These are phyloP conservation scores for Menura novaehollandiae DNA, from an alignment of 2,113 vertebrate genomes.

Conservation along the genomic window DNA sequence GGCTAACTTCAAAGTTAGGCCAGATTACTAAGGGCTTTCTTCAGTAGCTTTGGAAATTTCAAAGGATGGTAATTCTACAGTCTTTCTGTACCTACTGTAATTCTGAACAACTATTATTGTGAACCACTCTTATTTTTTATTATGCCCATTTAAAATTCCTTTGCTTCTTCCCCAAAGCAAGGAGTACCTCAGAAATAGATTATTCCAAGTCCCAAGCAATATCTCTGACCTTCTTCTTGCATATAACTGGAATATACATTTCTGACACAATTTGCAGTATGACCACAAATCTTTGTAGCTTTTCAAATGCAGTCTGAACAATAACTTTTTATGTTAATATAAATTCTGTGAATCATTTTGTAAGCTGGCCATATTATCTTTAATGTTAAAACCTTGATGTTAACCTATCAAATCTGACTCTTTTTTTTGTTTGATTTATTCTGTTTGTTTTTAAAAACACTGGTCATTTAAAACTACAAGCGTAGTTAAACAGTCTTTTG, in stretches of 20 bases:
- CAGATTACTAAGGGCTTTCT: background rate
- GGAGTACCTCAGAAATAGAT: background rate
- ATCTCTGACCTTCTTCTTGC: background rate
- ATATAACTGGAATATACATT: background rate
- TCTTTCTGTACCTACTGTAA: background rate
- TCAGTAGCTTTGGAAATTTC: background rate
- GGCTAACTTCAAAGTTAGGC: background rate
- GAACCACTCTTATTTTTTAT: background rate
- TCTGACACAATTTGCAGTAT: background rate
- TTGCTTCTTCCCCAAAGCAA: background rate
- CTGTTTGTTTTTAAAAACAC: background rate
- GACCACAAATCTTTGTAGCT: background rate
- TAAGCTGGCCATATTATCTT: background rate
- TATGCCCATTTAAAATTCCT: background rate
- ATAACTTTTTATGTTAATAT: background rate
- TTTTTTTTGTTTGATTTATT: background rate
- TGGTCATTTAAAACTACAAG: background rate
- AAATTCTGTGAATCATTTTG: background rate
- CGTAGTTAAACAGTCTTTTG: rapidly evolving
- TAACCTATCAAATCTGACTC: background rate
- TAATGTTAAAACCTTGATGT: background rate
- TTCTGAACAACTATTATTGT: background rate
- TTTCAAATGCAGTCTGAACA: background rate
- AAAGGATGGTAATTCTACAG: background rate
- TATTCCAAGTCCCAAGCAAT: background rate